Percentiles rank a stretch among this genome's conserved stretches.
Conservation (phyloP, 2,113 vertebrate species). For the Ageneiosus marmoratus region DNA sequence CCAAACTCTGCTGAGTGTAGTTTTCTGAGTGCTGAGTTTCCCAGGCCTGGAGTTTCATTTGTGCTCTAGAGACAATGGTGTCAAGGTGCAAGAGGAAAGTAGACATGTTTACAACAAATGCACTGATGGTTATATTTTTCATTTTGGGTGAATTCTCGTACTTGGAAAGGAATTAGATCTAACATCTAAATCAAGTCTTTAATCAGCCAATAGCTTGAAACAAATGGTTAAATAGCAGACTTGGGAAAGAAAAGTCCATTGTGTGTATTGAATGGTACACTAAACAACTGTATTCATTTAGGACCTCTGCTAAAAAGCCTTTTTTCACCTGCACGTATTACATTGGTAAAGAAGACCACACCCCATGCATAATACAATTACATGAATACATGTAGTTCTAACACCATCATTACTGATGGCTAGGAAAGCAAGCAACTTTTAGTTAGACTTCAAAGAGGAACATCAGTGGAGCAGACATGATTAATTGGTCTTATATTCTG, state of each 20-base stretch:
- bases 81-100: not conserved
- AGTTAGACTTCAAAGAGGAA: constrained; percentile 16
- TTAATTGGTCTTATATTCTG: not conserved
- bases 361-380: constrained; percentile 10
- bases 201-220: not conserved
- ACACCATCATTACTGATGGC: constrained; percentile 8
- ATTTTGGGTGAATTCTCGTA: not conserved
- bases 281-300: not conserved
- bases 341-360: not conserved
- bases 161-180: not conserved
- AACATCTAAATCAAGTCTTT: not conserved
- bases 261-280: not conserved
- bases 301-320: not conserved
- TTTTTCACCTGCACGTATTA: not conserved
- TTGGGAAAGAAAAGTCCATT: not conserved
- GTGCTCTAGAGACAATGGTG: not conserved
- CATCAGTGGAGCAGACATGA: not conserved
- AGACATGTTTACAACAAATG: not conserved
- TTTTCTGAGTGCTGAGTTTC: not conserved
- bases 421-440: constrained; percentile 12
- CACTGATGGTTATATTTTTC: not conserved
- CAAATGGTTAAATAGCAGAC: not conserved
- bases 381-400: constrained; percentile 1
- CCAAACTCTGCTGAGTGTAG: not conserved
- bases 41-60: not conserved